Percentiles rank a stretch among this genome's conserved stretches.
Conservation (phyloP, 2,113 vertebrate species). For the Poicephalus gulielmi region DNA sequence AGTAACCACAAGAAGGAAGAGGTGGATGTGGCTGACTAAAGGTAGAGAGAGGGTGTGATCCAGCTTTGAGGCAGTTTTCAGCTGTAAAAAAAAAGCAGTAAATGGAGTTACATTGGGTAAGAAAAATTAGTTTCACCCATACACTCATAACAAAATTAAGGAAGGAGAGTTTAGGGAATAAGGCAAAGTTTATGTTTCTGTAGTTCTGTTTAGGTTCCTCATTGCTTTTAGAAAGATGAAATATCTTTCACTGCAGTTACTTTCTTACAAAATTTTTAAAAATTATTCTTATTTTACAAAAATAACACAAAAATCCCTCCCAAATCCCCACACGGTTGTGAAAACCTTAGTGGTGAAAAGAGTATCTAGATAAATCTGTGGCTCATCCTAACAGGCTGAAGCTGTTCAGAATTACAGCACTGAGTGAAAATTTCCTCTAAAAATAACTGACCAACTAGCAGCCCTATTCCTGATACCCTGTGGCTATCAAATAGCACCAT, state of each 20-base stretch:
- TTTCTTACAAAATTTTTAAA: not conserved
- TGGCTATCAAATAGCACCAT: not conserved
- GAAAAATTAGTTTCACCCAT: not conserved
- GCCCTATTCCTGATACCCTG: not conserved
- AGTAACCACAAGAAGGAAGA: not conserved
- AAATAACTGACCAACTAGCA: not conserved
- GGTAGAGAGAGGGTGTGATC: not conserved
- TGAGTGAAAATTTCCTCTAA: not conserved
- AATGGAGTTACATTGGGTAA: accelerated
- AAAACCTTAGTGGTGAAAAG: not conserved
- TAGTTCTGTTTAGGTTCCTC: not conserved
- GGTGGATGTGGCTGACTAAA: not conserved
- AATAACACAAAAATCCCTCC: not conserved
- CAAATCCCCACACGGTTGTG: not conserved
- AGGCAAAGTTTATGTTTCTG: not conserved
- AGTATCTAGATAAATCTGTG: not conserved
- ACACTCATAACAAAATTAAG: accelerated
- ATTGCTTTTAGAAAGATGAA: not conserved
- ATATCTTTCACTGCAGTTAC: not conserved
- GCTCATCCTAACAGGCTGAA: not conserved
- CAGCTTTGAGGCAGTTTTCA: not conserved
- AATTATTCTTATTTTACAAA: not conserved
- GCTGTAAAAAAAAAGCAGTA: not conserved
- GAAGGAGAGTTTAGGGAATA: not conserved
- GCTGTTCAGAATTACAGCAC: not conserved